Percentiles rank a stretch among this genome's conserved stretches.
phyloP scores from a whole-genome alignment of 2,113 vertebrate species.

The Fukomys damarensis region DNA sequence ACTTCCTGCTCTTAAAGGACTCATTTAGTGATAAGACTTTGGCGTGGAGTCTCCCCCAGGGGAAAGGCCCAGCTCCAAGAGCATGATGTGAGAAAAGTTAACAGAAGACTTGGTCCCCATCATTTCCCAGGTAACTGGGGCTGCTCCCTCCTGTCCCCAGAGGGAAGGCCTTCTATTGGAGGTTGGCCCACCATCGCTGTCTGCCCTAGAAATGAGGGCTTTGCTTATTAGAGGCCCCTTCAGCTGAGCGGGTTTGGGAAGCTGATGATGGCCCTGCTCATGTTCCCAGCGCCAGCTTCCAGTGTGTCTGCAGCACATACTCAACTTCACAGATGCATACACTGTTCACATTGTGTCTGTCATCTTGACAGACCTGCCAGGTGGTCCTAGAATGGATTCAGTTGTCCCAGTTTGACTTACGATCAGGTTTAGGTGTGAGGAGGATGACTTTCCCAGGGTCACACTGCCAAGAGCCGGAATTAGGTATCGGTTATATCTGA shows the following conservation, averaged over 20 bases:
- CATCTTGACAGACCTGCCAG: background rate
- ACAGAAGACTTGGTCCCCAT: background rate
- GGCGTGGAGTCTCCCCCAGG: background rate
- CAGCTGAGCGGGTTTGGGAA: background rate
- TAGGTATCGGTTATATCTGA: background rate
- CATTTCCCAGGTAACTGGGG: background rate
- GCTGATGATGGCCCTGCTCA: background rate
- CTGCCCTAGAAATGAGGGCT: background rate
- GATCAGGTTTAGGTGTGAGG: background rate
- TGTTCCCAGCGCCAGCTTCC: background rate
- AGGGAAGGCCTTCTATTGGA: background rate
- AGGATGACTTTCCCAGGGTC: background rate
- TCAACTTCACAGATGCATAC: background rate
- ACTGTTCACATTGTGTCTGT: background rate
- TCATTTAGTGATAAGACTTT: background rate
- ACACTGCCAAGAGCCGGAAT: background rate
- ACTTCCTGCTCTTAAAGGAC: background rate
- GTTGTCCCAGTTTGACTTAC: background rate
- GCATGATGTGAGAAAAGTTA: background rate
- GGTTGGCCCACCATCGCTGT: background rate
- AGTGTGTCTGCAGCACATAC: background rate
- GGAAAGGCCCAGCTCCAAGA: background rate
- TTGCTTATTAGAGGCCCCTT: background rate
- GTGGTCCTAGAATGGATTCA: background rate
- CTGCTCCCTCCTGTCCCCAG: background rate